Evolutionary conservation across 2,797 vertebrate genomes (phyloP), one percentile per base, ranked within the genome.

Genomic region (Pseudochaenichthys georgianus): DNA sequence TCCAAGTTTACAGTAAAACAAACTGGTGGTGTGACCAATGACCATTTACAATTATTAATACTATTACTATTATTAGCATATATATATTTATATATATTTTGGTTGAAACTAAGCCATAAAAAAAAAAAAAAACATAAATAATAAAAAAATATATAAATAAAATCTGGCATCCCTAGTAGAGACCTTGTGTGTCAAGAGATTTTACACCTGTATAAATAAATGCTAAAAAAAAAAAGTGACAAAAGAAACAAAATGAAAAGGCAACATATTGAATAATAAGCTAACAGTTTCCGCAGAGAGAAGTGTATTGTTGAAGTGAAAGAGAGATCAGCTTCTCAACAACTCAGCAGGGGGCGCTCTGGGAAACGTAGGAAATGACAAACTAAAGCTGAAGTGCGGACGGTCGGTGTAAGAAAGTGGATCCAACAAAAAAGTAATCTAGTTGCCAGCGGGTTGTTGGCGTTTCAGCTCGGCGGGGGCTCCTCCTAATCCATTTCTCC

Each of bases 381-480:
- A 77, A 79, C 45, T 3, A 2, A 65, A 74, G 70, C 45, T 3
- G 2, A 65, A 74, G 70, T 52, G 62, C 59, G 58, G 61, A 76
- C 66, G 62, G 59, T 66, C 45, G 77, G 76, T 88, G 75, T 62
- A 48, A 69, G 50, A 72, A 72, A 73, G 72, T 73, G 74, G 70
- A 70, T 78, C 75, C 75, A 77, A 81, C 62, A 71, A 78, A 87
- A 78, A 83, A 75, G 75, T 87, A 87, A n/a, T 86, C 78, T 73
- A 75, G 68, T 67, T 78, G 73, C 73, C 87, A 85, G 82, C 69
- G 11, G 81, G 77, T 66, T 48, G 63, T 64, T 81, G 76, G 84
- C 67, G 77, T 84, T 84, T 60, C 82, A 51, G 31, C 53, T 41
- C 82, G 69, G 16, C 59, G 1, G 82, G 75, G 34, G 75, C 74